Evolutionary conservation across 2,113 vertebrate genomes (phyloP).

Genomic region (Noturus placidus): DNA sequence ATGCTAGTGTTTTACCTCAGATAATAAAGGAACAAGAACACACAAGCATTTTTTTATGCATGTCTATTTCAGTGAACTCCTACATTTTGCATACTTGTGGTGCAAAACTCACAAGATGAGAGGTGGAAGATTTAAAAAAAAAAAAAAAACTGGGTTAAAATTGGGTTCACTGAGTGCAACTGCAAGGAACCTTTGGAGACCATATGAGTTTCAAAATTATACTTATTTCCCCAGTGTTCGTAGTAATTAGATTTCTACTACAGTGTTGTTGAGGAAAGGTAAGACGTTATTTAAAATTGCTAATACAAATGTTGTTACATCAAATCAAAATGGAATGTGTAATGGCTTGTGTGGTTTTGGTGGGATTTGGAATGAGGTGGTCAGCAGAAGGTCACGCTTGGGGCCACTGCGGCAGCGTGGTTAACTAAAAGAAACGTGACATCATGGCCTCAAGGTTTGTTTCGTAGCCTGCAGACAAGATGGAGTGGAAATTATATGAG

Average conservation of each 20-base stretch:
- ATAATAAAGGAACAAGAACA: slow-evolving; percentile 47
- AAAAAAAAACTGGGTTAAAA: slow-evolving; percentile 27
- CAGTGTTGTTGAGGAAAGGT: slow-evolving; percentile 16
- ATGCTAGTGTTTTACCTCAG: slow-evolving; percentile 39
- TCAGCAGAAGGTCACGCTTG: slow-evolving; percentile 37
- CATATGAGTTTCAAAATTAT: slow-evolving; percentile 17
- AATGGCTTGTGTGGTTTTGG: slow-evolving; percentile 34
- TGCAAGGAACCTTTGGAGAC: slow-evolving; percentile 14
- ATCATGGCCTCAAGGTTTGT: slow-evolving; percentile 47
- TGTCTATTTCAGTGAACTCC: slow-evolving; percentile 38
- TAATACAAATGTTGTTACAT: slow-evolving; percentile 42
- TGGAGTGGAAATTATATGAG: slow-evolving; percentile 1
- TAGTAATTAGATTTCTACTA: slow-evolving; percentile 17
- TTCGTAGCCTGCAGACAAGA: slow-evolving; percentile 29
- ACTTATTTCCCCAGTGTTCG: slow-evolving; percentile 33
- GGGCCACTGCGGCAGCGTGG: slow-evolving; percentile 37
- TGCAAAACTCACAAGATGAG: slow-evolving; percentile 27
- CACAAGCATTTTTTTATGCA: slow-evolving; percentile 11
- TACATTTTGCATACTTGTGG: slow-evolving; percentile 47
- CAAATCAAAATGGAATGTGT: slow-evolving; percentile 32
- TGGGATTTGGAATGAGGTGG: slow-evolving; percentile 26
- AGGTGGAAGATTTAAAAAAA: slow-evolving; percentile 21
- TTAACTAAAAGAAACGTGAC: slow-evolving; percentile 40
- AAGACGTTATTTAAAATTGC: slow-evolving; percentile 18
- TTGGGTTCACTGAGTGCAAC: slow-evolving; percentile 34